phyloP scores from a whole-genome alignment of 2,888 invertebrate species.

The Xestia sexstrigata region DNA sequence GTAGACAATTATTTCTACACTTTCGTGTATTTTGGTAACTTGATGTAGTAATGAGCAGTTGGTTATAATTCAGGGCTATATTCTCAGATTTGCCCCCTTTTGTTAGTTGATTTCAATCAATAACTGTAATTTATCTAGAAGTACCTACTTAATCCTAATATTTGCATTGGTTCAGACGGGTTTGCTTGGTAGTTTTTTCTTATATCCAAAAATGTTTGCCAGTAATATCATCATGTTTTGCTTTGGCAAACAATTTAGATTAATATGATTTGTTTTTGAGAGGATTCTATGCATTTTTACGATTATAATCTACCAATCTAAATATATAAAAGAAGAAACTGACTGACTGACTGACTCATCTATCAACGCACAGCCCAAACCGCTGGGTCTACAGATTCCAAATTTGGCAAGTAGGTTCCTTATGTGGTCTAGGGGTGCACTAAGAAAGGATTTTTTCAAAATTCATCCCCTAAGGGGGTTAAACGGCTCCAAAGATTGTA shows the following conservation, averaged over 20 bases:
- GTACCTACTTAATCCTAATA: constrained; percentile 3
- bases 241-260: constrained; percentile 9
- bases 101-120: neutral
- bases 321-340: too few relatives aligned
- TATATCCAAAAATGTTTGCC: neutral
- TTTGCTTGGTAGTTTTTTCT: neutral
- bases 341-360: too few relatives aligned
- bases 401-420: too few relatives aligned
- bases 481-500: too few relatives aligned
- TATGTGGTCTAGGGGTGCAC: too few relatives aligned
- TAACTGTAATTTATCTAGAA: neutral
- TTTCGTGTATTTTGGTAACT: neutral
- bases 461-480: too few relatives aligned
- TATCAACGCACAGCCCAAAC: too few relatives aligned
- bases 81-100: neutral
- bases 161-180: neutral
- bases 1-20: neutral
- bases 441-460: too few relatives aligned
- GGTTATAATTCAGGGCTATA: neutral
- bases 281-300: neutral
- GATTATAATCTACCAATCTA: constrained; percentile 9
- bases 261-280: constrained; percentile 7
- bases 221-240: neutral
- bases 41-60: neutral
- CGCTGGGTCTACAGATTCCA: too few relatives aligned